phyloP scores from a whole-genome alignment of 2,888 invertebrate genomes.

The Idaea aversata region DNA sequence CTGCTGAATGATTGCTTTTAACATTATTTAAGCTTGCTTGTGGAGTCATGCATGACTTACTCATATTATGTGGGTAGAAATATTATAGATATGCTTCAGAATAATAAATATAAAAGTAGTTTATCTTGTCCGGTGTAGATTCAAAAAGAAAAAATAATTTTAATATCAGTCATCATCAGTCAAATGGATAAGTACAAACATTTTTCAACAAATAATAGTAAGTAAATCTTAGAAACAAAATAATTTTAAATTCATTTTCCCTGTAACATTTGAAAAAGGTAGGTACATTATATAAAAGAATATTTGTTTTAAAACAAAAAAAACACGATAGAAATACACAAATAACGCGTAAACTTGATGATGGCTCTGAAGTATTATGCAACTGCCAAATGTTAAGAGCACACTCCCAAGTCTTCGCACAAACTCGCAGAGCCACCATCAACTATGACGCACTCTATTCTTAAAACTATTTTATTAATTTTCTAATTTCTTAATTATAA shows the following conservation, averaged over 20 bases:
- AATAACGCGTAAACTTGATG: neutral
- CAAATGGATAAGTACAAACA: slow-evolving; percentile 42
- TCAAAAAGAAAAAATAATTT: neutral
- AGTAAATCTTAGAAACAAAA: slow-evolving; percentile 26
- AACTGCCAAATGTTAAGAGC: neutral
- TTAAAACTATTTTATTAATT: neutral
- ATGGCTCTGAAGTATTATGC: neutral
- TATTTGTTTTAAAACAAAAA: neutral
- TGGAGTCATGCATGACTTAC: too few species aligned
- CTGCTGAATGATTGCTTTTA: too few species aligned
- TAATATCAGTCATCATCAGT: slow-evolving; percentile 33
- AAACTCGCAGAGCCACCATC: neutral
- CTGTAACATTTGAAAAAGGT: slow-evolving; percentile 20
- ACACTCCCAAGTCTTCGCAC: too few species aligned
- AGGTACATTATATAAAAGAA: neutral
- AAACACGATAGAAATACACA: neutral
- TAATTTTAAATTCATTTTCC: slow-evolving; percentile 24
- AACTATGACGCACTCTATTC: neutral
- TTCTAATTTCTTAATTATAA: neutral
- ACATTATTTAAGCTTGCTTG: too few species aligned
- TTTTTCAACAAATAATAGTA: slow-evolving; percentile 20
- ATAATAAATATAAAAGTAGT: too few species aligned
- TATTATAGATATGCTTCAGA: too few species aligned
- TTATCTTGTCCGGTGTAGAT: neutral
- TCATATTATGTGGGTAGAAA: too few species aligned